Evolutionary conservation across 2,888 invertebrate species (phyloP), one percentile per base, ranked within the genome.

Genomic region (Latrodectus hesperus): DNA sequence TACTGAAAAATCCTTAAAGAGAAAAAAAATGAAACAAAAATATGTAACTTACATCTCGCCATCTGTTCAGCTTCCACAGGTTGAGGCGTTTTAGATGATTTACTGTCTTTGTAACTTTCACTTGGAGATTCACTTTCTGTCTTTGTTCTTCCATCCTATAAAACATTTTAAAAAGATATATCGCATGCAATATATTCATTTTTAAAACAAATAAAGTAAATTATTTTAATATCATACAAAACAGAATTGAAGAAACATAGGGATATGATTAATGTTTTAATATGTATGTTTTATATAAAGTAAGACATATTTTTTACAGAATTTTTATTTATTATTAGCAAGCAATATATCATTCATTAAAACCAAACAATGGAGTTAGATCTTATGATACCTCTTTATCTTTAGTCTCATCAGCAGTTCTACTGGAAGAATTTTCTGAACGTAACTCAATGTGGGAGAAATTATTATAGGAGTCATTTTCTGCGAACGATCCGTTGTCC

Each of bases 401-500:
- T 17, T 51, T 75, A n/a, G n/a, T 12, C 4, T 79, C 80, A 16
- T 64, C 74, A 0, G 17, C 26, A 14, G 26, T 60, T 65, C 71
- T 60, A 65, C 60, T 67, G 10, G 73, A 77, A 12, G 84, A 84
- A n/a, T 80, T 79, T 26, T 65, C 71, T 12, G 85, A 60, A 12
- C 60, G 12, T 60, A n/a, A 8, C n/a, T 84, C 80, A 26, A 75
- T 78, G 52, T 86, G 76, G 16, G 82, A 77, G 60, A 86, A 52
- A 71, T 79, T 87, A 73, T 83, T 86, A 65, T 70, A 89, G 74
- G 81, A 79, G n/a, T 70, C 88, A 26, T 85, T 86, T 65, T 89
- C 86, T 22, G 88, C 81, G 53, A 72, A 85, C 11, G 89, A 89
- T 38, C 90, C 89, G 51, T 90, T 90, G 26, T 90, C 90, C 65